Evolutionary conservation across 2,888 invertebrate species (phyloP).

Genomic region (Marronus borbonicus): DNA sequence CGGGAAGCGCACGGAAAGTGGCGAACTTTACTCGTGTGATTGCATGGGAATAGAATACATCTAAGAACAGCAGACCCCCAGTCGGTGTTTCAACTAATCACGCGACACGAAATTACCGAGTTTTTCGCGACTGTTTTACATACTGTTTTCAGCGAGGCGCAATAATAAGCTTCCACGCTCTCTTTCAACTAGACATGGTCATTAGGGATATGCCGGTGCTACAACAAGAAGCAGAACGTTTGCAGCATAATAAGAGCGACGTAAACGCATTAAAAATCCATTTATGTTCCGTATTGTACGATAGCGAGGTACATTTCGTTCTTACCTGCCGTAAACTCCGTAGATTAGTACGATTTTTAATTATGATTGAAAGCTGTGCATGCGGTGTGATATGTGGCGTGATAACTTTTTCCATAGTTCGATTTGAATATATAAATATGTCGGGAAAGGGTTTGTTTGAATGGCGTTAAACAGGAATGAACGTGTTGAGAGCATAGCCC

Average conservation of each 20-base stretch:
- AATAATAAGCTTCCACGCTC: neutral
- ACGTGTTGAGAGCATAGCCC: neutral
- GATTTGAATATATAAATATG: constrained; percentile 5
- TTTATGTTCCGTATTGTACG: constrained; percentile 23
- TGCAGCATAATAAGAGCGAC: constrained; percentile 7
- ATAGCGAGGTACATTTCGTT: constrained; percentile 3
- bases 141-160: neutral
- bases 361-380: constrained; percentile 18
- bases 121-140: neutral
- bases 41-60: too few relatives aligned
- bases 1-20: too few relatives aligned
- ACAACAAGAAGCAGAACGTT: neutral
- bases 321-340: neutral
- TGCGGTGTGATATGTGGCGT: neutral
- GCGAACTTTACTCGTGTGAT: too few relatives aligned
- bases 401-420: neutral
- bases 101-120: neutral
- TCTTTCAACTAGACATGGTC: constrained; percentile 16
- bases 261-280: constrained; percentile 39
- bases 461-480: neutral
- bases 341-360: constrained; percentile 11
- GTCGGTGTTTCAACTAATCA: neutral
- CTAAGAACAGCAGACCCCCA: too few relatives aligned
- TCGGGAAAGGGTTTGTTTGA: neutral
- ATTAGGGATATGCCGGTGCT: neutral